These are phyloP conservation scores for Petroica traversi DNA, from an alignment of 2,113 vertebrate species.

Conservation along the genomic window DNA sequence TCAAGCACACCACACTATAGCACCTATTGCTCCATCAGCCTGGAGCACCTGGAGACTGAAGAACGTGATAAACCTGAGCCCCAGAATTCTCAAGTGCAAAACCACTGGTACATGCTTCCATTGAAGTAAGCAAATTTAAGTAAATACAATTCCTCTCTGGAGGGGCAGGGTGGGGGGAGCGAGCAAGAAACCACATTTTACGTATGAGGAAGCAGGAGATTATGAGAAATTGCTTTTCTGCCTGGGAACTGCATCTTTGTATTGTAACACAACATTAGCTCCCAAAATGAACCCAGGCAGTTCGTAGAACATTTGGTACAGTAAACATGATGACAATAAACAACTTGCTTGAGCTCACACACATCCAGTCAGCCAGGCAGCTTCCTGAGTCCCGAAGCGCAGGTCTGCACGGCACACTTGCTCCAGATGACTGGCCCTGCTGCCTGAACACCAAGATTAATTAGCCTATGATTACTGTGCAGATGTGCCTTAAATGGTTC, in stretches of 20 bases:
- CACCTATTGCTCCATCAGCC: neutral
- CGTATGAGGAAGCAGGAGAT: neutral
- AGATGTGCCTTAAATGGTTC: neutral
- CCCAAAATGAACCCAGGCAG: neutral
- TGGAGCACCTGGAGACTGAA: neutral
- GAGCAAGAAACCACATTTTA: neutral
- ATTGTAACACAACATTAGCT: neutral
- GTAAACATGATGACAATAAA: slow-evolving; percentile 30
- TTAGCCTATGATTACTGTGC: neutral
- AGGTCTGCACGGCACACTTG: neutral
- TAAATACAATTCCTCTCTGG: neutral
- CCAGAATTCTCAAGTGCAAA: neutral
- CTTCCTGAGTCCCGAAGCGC: neutral
- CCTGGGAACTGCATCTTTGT: neutral
- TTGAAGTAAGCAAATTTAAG: neutral
- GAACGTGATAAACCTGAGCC: neutral
- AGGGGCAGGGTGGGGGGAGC: neutral
- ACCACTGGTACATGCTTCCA: neutral
- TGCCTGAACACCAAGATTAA: neutral
- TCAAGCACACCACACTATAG: neutral
- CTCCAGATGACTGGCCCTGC: neutral
- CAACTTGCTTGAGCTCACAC: slow-evolving; percentile 23
- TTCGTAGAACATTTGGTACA: slow-evolving; percentile 20
- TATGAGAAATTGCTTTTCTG: neutral
- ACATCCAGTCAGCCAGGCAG: neutral